Conservation (phyloP, 2,797 vertebrate genomes). For the Novumbra hubbsi region DNA sequence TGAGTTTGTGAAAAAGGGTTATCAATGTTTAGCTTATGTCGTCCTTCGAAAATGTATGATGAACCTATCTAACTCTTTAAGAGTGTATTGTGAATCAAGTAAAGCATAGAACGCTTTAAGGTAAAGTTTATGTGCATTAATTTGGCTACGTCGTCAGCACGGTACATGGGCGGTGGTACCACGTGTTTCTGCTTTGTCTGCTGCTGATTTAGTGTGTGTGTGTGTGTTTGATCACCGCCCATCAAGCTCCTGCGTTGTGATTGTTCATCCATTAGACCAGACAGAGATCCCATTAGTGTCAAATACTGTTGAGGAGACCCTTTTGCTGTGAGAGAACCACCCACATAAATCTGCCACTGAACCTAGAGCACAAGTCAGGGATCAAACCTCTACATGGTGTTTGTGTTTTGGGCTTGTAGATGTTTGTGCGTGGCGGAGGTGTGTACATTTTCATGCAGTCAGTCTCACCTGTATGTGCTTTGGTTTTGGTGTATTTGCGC, state of each 20-base stretch:
- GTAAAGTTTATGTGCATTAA: background rate
- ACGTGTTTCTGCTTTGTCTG: background rate
- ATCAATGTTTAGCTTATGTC: background rate
- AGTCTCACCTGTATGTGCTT: background rate
- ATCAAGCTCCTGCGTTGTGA: background rate
- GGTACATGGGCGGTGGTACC: background rate
- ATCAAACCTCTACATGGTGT: background rate
- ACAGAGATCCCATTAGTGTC: slow-evolving; percentile 62
- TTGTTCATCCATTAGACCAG: slow-evolving; percentile 51
- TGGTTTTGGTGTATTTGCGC: background rate
- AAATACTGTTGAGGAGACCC: slow-evolving; percentile 36
- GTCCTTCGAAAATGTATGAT: background rate
- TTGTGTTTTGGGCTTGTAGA: background rate
- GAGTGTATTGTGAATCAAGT: too few relatives aligned
- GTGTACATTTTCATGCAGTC: background rate
- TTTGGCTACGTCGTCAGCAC: background rate
- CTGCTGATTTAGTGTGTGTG: background rate
- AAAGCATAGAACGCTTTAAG: too few relatives aligned
- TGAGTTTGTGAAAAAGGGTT: background rate
- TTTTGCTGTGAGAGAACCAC: slow-evolving; percentile 40
- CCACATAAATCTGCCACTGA: slow-evolving; percentile 13
- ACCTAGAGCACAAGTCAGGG: background rate
- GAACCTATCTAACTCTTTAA: background rate
- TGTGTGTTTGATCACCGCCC: slow-evolving; percentile 42
- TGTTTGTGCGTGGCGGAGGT: background rate